A percentile compares a stretch with the other conserved stretches of the same genome.
These are phyloP conservation scores for Heliconius congener DNA, from an alignment of 1,140 invertebrate genomes.

Conservation along the genomic window DNA sequence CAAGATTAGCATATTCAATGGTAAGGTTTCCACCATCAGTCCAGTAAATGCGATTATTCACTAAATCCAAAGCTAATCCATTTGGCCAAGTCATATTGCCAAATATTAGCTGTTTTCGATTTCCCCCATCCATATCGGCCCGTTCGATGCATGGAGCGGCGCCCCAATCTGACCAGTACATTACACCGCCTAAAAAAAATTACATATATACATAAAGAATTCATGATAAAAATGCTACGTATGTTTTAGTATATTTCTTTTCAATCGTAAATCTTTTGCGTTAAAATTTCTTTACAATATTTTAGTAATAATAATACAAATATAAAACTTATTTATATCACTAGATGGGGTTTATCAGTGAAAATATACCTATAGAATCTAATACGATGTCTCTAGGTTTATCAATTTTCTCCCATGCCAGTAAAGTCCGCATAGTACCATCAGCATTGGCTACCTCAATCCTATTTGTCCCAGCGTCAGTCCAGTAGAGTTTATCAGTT, in stretches of 20 bases:
- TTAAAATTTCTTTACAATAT: no score
- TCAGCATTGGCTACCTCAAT: conserved; percentile 92
- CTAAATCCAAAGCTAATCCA: conserved; percentile 90
- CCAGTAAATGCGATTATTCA: conserved; percentile 88
- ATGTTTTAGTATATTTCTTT: no score
- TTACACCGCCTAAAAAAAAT: conserved; percentile 82
- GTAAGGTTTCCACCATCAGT: conserved; percentile 90
- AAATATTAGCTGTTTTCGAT: conserved; percentile 85
- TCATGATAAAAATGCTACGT: no score
- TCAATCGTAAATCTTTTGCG: no score
- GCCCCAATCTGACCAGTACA: conserved; percentile 97
- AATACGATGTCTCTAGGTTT: conserved; percentile 93
- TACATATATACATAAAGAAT: neutral
- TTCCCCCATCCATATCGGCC: conserved; percentile 93
- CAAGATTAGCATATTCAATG: conserved; percentile 91
- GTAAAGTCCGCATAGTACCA: conserved; percentile 87
- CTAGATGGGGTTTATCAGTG: no score
- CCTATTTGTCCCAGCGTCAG: conserved; percentile 89
- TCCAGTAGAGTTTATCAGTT: conserved; percentile 94
- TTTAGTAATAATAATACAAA: no score
- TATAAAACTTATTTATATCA: no score
- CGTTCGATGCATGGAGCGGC: conserved; percentile 90
- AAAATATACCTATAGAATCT: conserved; percentile 85
- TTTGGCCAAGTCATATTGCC: conserved; percentile 90
- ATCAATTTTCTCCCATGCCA: conserved; percentile 91